These are phyloP conservation scores for roundworm (Caenorhabditis elegans) DNA, from an alignment of 1,140 invertebrate genomes.

Conservation along the genomic window DNA sequence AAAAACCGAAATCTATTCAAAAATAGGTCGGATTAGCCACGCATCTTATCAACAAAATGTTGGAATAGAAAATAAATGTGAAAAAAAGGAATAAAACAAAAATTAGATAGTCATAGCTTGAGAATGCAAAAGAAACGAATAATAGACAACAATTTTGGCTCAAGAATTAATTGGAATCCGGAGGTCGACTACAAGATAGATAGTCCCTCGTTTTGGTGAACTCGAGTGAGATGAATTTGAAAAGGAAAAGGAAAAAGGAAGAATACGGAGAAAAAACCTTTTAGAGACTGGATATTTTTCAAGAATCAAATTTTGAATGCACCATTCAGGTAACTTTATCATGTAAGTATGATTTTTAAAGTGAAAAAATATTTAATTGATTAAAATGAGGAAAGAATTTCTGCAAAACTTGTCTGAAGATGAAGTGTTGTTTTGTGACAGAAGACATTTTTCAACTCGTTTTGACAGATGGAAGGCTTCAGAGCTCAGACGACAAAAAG, in stretches of 20 bases:
- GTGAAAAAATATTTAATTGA: too few relatives aligned
- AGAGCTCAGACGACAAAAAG: not conserved
- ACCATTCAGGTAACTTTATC: too few relatives aligned
- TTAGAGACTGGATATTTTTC: not conserved
- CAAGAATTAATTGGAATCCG: constrained; percentile 27
- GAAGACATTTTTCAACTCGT: not conserved
- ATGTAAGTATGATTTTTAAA: too few relatives aligned
- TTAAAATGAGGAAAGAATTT: not conserved
- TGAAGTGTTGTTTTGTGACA: not conserved
- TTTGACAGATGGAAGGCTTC: not conserved
- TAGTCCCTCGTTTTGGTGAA: not conserved
- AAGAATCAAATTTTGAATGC: too few relatives aligned
- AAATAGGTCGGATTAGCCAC: too few relatives aligned
- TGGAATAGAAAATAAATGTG: too few relatives aligned
- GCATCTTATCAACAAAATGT: too few relatives aligned
- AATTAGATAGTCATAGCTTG: not conserved
- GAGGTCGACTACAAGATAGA: not conserved
- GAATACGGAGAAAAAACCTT: not conserved
- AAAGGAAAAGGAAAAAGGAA: not conserved
- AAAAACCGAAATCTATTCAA: too few relatives aligned
- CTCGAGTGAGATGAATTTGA: not conserved
- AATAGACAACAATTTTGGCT: not conserved
- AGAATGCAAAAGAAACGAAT: not conserved
- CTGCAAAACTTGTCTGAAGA: not conserved
- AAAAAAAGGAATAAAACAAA: not conserved